Evolutionary conservation across 2,113 vertebrate species (phyloP).

Genomic region (Cromileptes altivelis): DNA sequence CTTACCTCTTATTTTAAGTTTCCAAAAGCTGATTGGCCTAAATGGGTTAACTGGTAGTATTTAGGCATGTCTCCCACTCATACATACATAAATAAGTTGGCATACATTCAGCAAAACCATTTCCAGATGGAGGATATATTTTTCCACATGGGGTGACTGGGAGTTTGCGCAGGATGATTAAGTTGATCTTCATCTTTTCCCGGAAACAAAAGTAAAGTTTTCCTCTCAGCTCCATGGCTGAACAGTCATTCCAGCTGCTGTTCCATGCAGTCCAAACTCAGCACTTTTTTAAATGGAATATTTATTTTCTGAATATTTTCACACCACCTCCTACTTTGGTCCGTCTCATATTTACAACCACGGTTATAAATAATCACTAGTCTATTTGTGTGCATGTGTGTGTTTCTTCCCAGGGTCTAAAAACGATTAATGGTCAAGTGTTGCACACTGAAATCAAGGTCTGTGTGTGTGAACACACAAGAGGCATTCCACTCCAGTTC

Average conservation of each 20-base stretch:
- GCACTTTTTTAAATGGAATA: constrained; percentile 25
- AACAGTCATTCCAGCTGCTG: constrained; percentile 62
- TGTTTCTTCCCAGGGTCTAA: constrained; percentile 35
- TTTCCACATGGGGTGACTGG: not conserved
- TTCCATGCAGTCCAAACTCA: constrained; percentile 31
- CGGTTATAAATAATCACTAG: constrained; percentile 36
- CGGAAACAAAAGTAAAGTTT: constrained; percentile 8
- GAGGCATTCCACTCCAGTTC: constrained; percentile 21
- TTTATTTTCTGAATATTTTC: constrained; percentile 38
- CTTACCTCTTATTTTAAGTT: not conserved
- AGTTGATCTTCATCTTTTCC: constrained; percentile 9
- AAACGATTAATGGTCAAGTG: not conserved
- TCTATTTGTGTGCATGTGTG: not conserved
- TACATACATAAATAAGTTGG: constrained; percentile 65
- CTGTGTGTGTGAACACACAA: constrained; percentile 28
- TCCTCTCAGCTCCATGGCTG: constrained; percentile 38
- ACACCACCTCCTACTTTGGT: constrained; percentile 56
- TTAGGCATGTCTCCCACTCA: constrained; percentile 36
- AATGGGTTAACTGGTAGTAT: constrained; percentile 10
- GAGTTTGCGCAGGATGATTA: not conserved
- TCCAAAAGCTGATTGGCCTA: not conserved
- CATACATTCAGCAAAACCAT: constrained; percentile 69
- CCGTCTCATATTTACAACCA: constrained; percentile 66
- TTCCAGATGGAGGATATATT: not conserved
- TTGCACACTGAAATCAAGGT: constrained; percentile 21